phyloP scores from a whole-genome alignment of 2,113 vertebrate genomes.

The Thomomys bottae region DNA sequence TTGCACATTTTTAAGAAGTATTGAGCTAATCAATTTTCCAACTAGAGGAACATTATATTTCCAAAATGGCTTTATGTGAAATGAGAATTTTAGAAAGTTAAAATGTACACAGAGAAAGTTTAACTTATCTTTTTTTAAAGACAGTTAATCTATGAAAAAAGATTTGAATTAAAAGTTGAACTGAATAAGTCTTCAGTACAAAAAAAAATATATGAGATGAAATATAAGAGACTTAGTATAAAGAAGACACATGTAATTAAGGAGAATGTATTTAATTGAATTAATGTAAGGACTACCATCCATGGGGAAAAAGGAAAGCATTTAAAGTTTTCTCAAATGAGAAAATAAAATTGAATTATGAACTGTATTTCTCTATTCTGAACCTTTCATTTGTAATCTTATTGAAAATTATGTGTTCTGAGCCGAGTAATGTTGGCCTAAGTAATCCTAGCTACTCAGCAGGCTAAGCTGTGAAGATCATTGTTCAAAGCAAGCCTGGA shows the following conservation, averaged over 20 bases:
- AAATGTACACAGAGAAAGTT: background rate
- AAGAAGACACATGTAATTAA: background rate
- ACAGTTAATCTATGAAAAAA: background rate
- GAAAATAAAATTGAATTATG: background rate
- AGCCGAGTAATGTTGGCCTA: no score
- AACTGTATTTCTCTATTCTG: background rate
- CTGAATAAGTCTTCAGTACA: background rate
- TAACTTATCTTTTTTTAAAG: background rate
- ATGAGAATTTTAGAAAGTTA: background rate
- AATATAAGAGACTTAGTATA: background rate
- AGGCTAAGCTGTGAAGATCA: no score
- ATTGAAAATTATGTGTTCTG: background rate
- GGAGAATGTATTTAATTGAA: background rate
- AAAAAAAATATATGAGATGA: background rate
- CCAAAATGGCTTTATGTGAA: conserved; percentile 13
- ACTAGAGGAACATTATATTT: background rate
- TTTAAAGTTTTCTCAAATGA: conserved; percentile 3
- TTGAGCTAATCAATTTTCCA: conserved; percentile 47
- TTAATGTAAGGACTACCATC: background rate
- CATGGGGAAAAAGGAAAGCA: background rate
- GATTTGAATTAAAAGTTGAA: no score
- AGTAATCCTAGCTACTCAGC: no score
- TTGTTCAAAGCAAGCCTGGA: no score
- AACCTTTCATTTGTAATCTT: background rate
- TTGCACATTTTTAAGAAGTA: conserved; percentile 39